A percentile compares a stretch with the other conserved stretches of the same genome.
phyloP scores from a whole-genome alignment of 2,888 invertebrate species.

The Drosophila greeni region DNA sequence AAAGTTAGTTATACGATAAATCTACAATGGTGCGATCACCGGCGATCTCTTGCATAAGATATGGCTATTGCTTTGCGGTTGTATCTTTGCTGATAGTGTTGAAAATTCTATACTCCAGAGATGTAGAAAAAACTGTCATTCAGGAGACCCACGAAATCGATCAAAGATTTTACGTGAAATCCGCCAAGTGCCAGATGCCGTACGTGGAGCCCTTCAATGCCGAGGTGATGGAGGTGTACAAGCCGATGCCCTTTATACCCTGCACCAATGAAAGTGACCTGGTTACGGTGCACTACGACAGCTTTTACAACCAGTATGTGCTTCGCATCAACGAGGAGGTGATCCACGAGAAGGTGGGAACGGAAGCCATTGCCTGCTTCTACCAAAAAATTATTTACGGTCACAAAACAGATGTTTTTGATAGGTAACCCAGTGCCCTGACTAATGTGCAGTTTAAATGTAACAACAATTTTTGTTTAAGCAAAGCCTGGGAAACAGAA shows the following conservation, averaged over 20 bases:
- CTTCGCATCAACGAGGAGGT: conserved; percentile 49
- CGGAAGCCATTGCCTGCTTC: conserved; percentile 62
- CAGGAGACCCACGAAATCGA: not conserved
- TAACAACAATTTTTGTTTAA: not conserved
- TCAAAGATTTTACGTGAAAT: conserved; percentile 75
- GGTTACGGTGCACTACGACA: conserved; percentile 42
- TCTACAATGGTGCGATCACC: conserved; percentile 13
- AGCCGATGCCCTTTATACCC: conserved; percentile 37
- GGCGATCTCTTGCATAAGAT: not conserved
- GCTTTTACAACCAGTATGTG: conserved; percentile 41
- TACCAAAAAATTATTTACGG: conserved; percentile 65
- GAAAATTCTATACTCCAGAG: not conserved
- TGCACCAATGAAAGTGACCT: conserved; percentile 55
- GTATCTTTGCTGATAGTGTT: not conserved
- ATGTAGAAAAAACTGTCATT: not conserved
- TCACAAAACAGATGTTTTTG: conserved; percentile 39
- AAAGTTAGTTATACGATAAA: not conserved
- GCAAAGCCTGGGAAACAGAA: conserved; percentile 53
- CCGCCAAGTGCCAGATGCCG: conserved; percentile 82
- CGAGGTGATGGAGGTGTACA: conserved; percentile 74
- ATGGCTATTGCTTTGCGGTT: not conserved
- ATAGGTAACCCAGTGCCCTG: conserved; percentile 33
- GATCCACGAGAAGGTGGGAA: conserved; percentile 38
- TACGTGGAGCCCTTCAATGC: conserved; percentile 81
- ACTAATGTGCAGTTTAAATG: no score